Base-by-base conservation (phyloP, 2,888 invertebrate genomes). In the Ophonus ardosiacus region DNA sequence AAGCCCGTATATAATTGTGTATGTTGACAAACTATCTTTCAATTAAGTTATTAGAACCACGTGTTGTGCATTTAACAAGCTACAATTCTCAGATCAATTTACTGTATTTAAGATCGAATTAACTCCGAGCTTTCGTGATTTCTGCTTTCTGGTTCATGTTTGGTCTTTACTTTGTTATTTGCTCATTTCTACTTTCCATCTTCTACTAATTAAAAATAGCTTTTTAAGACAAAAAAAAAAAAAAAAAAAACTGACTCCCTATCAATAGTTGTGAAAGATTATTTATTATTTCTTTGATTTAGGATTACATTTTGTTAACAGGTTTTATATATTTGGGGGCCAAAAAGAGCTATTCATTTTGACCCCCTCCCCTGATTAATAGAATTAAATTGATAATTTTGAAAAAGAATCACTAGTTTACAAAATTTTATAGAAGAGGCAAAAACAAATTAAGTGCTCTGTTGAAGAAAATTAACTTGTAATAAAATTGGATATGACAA, bases 51-150 rank as follows among this genome's bases (percentile, higher is more conserved):
- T 68, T 38, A 68, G 15, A 31, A 15, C 31, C 68, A 68, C 68
- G 68, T 68, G 68, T 68, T 68, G 68, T 31, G 38, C 68, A 68
- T 68, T 68, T 38, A 68, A 68, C 68, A n/a, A 63, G 24, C 38
- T 68, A 10, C 21, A 63, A 63, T 15, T 68, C 38, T 68, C 68
- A 15, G 38, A 68, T 68, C 68, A 68, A 68, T 68, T 38, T 68
- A 15, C n/a, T 68, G 68, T 68, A 68, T 68, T 68, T 68, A 38
- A 68, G 68, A 68, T 31, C 24, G 31, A 68, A 68, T 68, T 68
- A 68, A 68, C 68, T 38, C 15, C 31, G n/a, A 31, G 68, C 68
- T 21, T 31, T 68, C 68, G n/a, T 38, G 68, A 38, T 68, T 68
- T 68, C 68, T 68, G 4, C 38, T 15, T 68, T n/a, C 21, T 18